phyloP scores from a whole-genome alignment of 2,797 vertebrate genomes.

The Octomys mimax region DNA sequence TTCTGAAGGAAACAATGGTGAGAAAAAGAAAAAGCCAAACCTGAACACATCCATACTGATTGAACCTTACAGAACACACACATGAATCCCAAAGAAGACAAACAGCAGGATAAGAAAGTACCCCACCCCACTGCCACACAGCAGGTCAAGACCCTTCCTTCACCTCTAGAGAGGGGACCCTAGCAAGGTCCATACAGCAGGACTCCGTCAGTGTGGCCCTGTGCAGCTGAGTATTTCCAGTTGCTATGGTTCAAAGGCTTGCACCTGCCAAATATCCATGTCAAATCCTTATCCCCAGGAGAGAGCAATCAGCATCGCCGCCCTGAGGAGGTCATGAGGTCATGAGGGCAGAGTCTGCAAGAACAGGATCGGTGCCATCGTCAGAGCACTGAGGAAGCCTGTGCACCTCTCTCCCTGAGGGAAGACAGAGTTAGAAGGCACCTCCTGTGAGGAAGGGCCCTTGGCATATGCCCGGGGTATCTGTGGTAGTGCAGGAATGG shows the following conservation, averaged over 20 bases:
- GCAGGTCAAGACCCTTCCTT: neutral
- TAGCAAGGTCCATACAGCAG: neutral
- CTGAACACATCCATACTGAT: neutral
- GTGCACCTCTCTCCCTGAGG: too few species aligned
- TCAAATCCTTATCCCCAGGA: neutral
- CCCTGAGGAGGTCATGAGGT: neutral
- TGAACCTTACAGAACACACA: neutral
- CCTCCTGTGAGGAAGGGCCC: neutral
- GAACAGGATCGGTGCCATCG: neutral
- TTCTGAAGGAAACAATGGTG: neutral
- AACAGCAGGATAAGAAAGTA: neutral
- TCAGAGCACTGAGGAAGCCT: neutral
- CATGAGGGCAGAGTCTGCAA: neutral
- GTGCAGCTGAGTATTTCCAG: neutral
- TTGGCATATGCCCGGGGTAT: neutral
- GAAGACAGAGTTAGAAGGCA: neutral
- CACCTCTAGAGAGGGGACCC: neutral
- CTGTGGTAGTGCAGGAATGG: neutral
- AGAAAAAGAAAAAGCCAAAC: neutral
- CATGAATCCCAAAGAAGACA: neutral
- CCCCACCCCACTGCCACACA: neutral
- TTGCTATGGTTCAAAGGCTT: neutral
- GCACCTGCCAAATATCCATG: neutral
- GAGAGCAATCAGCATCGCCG: neutral
- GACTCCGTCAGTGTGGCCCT: neutral